phyloP scores from a whole-genome alignment of 2,888 invertebrate genomes.

The Drosophila mimetica region DNA sequence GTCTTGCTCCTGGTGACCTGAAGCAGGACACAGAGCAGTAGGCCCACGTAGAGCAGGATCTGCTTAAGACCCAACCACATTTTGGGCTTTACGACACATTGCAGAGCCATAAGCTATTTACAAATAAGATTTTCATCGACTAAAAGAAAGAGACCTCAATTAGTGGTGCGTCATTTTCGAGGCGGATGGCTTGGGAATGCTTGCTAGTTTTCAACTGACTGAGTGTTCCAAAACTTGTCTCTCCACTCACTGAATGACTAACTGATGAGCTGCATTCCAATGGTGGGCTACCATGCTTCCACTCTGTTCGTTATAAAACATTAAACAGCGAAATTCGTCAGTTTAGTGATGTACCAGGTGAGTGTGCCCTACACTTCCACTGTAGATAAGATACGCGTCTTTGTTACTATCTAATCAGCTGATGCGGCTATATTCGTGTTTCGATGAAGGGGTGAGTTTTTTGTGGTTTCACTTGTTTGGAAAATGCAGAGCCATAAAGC shows the following conservation, averaged over 20 bases:
- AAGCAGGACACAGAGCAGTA: slow-evolving; percentile 64
- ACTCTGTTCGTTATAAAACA: neutral
- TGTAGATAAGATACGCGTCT: slow-evolving; percentile 60
- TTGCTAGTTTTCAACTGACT: slow-evolving; percentile 42
- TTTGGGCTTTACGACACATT: slow-evolving; percentile 66
- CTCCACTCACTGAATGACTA: slow-evolving; percentile 49
- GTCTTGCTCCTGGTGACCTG: slow-evolving; percentile 72
- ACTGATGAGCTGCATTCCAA: slow-evolving; percentile 52
- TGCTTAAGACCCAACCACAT: slow-evolving; percentile 72
- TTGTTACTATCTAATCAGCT: slow-evolving; percentile 55
- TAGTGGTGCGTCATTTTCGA: slow-evolving; percentile 51
- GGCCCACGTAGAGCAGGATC: slow-evolving; percentile 69
- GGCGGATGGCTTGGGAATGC: slow-evolving; percentile 26
- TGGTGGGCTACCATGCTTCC: neutral
- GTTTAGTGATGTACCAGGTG: neutral
- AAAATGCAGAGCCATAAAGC: slow-evolving; percentile 8
- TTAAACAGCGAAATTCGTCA: neutral
- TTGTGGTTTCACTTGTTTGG: slow-evolving; percentile 8
- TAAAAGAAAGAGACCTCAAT: slow-evolving; percentile 26
- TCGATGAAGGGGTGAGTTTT: slow-evolving; percentile 19
- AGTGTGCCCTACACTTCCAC: slow-evolving; percentile 48
- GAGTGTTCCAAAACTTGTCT: slow-evolving; percentile 6
- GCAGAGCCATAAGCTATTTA: slow-evolving; percentile 58
- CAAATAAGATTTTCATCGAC: slow-evolving; percentile 5
- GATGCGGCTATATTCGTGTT: slow-evolving; percentile 30